Evolutionary conservation across 1,140 invertebrate genomes (phyloP), one percentile per base, ranked within the genome.

Genomic region (Ips typographus): DNA sequence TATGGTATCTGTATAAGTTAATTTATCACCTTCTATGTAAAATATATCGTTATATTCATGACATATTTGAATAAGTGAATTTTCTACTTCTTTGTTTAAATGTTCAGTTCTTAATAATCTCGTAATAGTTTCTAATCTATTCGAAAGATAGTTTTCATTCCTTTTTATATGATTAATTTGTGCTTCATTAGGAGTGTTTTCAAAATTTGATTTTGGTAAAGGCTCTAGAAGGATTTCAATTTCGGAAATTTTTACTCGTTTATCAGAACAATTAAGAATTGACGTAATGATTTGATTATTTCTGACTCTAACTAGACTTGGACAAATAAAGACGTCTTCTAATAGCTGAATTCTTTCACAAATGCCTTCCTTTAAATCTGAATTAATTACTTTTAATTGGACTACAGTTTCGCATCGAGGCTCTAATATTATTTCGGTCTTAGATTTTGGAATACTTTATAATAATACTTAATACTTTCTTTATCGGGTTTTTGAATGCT

Each of bases 301-400:
- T 8, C 1, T 49, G 1, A 49, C 44, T 3, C 22, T 49, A 3
- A 49, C 44, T 3, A 49, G 44, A 49, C 44, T 49, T 8, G 44
- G 0, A 22, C 44, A 49, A 49, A 49, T 22, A 3, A 49, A 49
- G 22, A 49, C 44, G 3, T 49, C 44, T 2, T 49, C 0, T 49
- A 49, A 3, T 3, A 49, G 3, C 22, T 49, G 2, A 49, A 49
- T 2, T 49, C 3, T 1, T 49, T 49, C 44, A 3, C 44, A 49
- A 49, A 49, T 1, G 3, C 53, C 53, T 55, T 55, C 53, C 36
- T 55, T 55, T 36, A 55, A 39, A 55, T 55, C 6, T 36, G 5
- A 55, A 39, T 55, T 55, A n/a, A 55, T 55, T 6, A 55, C 53
- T 37, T 55, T 55, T 55, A 55, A 55, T 6, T 55, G 53, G 7